Base-by-base conservation (phyloP, 2,888 invertebrate species). In the Aporophyla nigra region DNA sequence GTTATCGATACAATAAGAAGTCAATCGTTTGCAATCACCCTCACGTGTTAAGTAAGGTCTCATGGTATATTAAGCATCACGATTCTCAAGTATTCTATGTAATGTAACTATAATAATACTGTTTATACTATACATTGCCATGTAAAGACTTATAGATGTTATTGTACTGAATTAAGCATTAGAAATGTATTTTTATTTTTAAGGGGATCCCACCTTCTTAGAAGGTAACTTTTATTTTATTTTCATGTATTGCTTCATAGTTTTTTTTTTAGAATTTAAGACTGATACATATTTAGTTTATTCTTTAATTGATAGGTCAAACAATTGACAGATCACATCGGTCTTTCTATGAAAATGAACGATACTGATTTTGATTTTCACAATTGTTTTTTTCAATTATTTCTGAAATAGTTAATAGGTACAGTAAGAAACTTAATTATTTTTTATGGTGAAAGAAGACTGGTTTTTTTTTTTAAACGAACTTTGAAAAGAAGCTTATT, bases 111-210 rank as follows among this genome's bases (percentile, higher is more conserved):
- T 51, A 49, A 27, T 59, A 5, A 43, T 43, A 59, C 53, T 46
- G 43, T 59, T 51, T 24, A 67, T 24, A 33, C 33, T 33, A 33
- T 53, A 46, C 21, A 68, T 76, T 76, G 76, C 59, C 76, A 76
- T 76, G 12, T 65, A 58, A 65, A 75, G 10, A 75, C 65, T 58
- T 74, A 14, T 49, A 62, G 6, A 21, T 21, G 40, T 49, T 49
- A 43, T 27, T 43, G 40, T 43, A 59, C 46, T 46, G 24, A 71
- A 69, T 43, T 62, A 54, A 24, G 2, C n/a, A 19, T 43, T 56
- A 5, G 2, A n/a, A 51, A 27, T 46, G 14, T 53, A 59, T 49
- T 24, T 14, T 59, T 59, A 46, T 7, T 51, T 66, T 68, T 21
- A 54, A 54, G 49, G 7, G 40, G 24, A 40, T 40, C 43, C 53